These are phyloP conservation scores for Oryzias celebensis DNA, from an alignment of 2,113 vertebrate genomes.

Conservation along the genomic window DNA sequence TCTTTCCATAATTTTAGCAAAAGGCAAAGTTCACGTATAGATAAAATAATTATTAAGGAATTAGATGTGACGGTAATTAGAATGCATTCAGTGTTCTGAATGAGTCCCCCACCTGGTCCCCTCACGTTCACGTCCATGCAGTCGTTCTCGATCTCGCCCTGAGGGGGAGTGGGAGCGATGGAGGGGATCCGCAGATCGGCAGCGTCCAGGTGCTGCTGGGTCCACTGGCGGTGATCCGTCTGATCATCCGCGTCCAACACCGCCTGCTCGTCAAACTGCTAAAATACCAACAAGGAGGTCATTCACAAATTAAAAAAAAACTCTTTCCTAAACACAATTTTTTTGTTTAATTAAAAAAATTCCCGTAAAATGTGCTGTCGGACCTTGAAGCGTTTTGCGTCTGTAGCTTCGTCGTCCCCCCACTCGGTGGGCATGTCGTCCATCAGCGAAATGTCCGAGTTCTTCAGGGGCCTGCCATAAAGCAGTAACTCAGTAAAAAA, in stretches of 20 bases:
- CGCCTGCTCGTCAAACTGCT: constrained; percentile 89
- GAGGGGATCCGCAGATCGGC: constrained; percentile 92
- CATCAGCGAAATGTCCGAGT: constrained; percentile 91
- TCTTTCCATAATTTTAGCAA: no score
- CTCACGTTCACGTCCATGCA: constrained; percentile 97
- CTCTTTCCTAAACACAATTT: not conserved
- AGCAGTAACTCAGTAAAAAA: constrained; percentile 48
- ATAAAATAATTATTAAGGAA: no score
- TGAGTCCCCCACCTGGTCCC: constrained; percentile 83
- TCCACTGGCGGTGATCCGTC: constrained; percentile 96
- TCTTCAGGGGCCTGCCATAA: constrained; percentile 88
- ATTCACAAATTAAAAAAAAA: not conserved
- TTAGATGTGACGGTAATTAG: no score
- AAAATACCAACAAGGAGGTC: not conserved
- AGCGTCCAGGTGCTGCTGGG: constrained; percentile 95
- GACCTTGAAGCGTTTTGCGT: constrained; percentile 91
- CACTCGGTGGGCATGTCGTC: constrained; percentile 94
- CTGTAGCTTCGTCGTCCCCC: constrained; percentile 88
- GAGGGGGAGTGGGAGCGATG: constrained; percentile 93
- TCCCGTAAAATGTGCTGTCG: not conserved
- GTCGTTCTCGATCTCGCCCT: constrained; percentile 92
- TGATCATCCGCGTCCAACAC: constrained; percentile 86
- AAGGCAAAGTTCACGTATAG: no score
- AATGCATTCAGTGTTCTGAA: no score
- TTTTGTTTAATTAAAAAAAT: not conserved